These are phyloP conservation scores for Neodiprion pinetum DNA, from an alignment of 1,140 invertebrate species.

Conservation along the genomic window DNA sequence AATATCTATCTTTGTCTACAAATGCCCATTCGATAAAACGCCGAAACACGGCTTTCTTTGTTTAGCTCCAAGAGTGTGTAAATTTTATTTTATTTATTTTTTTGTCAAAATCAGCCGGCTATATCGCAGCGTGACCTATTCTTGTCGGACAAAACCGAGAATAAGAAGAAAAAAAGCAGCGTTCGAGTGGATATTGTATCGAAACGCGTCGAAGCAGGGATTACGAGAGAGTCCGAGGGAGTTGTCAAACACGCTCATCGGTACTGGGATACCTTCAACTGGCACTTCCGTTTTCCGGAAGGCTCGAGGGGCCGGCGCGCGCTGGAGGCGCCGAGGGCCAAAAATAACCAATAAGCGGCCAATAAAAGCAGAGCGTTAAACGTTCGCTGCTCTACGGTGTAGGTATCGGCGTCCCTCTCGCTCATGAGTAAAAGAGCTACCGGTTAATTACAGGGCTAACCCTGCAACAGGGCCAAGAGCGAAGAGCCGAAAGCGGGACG, in stretches of 20 bases:
- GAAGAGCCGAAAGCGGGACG: neutral
- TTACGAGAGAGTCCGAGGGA: too few relatives aligned
- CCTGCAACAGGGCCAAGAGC: slow-evolving; percentile 37
- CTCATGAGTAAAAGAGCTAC: slow-evolving; percentile 57
- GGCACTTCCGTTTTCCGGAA: slow-evolving; percentile 47
- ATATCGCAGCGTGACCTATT: too few relatives aligned
- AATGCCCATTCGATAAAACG: too few relatives aligned
- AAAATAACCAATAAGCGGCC: slow-evolving; percentile 60
- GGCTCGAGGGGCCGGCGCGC: slow-evolving; percentile 28
- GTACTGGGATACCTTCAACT: neutral
- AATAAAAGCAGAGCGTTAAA: slow-evolving; percentile 55
- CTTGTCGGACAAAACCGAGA: too few relatives aligned
- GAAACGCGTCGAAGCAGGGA: too few relatives aligned
- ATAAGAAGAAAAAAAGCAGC: too few relatives aligned
- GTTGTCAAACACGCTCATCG: neutral
- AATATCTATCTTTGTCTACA: too few relatives aligned
- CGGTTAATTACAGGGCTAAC: slow-evolving; percentile 61
- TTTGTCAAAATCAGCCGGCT: too few relatives aligned
- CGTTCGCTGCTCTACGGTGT: slow-evolving; percentile 31
- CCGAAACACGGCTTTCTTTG: too few relatives aligned
- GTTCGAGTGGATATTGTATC: too few relatives aligned
- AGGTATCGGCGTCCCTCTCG: slow-evolving; percentile 23
- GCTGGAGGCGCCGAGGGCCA: slow-evolving; percentile 32
- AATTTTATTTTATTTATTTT: too few relatives aligned
- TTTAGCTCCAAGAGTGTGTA: too few relatives aligned